Conservation (phyloP, 1,140 invertebrate genomes). For the Lanistes nyassanus region DNA sequence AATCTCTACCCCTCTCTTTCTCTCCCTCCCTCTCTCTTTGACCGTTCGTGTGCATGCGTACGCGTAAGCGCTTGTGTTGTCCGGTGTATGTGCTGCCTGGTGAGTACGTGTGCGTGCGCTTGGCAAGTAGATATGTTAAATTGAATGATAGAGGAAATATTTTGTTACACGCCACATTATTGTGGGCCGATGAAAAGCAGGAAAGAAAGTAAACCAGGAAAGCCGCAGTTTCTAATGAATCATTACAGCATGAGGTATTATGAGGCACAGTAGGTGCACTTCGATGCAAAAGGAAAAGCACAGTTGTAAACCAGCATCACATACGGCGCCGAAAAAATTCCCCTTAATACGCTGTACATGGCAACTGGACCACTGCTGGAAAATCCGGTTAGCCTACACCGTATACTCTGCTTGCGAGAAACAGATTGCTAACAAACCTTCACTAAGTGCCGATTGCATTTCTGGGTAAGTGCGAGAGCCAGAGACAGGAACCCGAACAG, state of each 20-base stretch:
- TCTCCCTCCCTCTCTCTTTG: constrained; percentile 5
- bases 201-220: neutral
- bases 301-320: neutral
- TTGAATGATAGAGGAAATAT: neutral
- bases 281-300: neutral
- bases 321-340: constrained; percentile 12
- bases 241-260: neutral
- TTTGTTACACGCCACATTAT: neutral
- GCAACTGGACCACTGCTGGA: constrained; percentile 12
- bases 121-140: neutral
- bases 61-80: neutral
- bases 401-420: neutral
- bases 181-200: neutral
- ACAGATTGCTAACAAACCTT: constrained; percentile 1
- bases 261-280: neutral
- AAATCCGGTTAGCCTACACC: constrained; percentile 25
- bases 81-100: neutral
- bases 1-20: neutral
- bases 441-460: neutral
- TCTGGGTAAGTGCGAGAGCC: constrained; percentile 20
- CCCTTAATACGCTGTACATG: constrained; percentile 2
- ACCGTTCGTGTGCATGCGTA: neutral
- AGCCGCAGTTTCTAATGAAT: neutral
- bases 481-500: neutral
- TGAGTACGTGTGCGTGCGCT: neutral